These are phyloP conservation scores for Graptemys geographica DNA, from an alignment of 2,797 vertebrate species.

Conservation along the genomic window DNA sequence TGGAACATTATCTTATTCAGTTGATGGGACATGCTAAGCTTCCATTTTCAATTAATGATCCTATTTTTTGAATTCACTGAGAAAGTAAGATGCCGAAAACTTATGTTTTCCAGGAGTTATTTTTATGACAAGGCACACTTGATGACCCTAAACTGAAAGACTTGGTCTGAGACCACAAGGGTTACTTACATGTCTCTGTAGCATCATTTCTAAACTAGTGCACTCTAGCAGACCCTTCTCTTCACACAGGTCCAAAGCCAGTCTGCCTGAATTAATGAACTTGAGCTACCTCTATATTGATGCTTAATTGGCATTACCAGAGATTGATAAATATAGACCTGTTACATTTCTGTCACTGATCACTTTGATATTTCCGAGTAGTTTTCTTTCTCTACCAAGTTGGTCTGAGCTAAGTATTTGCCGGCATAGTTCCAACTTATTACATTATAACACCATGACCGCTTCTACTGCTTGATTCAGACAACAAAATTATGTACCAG, in stretches of 20 bases:
- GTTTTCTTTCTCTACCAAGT: constrained; percentile 15
- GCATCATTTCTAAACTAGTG: background rate
- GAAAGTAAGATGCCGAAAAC: background rate
- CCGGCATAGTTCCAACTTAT: constrained; percentile 17
- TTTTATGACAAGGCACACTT: background rate
- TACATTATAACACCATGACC: background rate
- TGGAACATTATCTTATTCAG: background rate
- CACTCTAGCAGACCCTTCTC: background rate
- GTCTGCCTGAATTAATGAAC: background rate
- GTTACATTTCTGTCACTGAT: background rate
- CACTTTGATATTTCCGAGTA: constrained; percentile 21
- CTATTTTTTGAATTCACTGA: constrained; percentile 25
- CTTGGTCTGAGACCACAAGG: background rate
- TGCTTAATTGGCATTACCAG: constrained; percentile 33
- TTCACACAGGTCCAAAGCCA: background rate
- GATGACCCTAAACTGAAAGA: constrained; percentile 13
- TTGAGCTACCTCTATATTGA: constrained; percentile 12
- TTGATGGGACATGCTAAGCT: background rate
- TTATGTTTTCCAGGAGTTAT: background rate
- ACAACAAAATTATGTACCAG: constrained; percentile 58
- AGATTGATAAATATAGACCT: background rate
- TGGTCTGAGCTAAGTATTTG: background rate
- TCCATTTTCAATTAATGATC: constrained; percentile 15
- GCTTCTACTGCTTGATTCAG: constrained; percentile 30
- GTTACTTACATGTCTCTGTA: background rate